A percentile compares a stretch with the other conserved stretches of the same genome.
phyloP scores from a whole-genome alignment of 2,888 invertebrate genomes.

The Leucoptera coffeella region DNA sequence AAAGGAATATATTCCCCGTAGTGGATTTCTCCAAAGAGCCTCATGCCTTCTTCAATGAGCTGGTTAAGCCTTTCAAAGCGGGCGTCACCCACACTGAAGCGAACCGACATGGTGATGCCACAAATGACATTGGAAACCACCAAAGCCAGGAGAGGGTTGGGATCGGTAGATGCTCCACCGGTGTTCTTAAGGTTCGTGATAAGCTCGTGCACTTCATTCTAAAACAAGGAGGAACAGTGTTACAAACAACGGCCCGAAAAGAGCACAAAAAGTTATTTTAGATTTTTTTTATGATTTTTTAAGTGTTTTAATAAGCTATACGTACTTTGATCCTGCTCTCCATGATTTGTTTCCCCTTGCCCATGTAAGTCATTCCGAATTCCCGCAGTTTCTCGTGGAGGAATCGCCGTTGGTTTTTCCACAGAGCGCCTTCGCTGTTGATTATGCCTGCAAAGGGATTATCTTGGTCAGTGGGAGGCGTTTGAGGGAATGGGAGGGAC shows the following conservation, averaged over 20 bases:
- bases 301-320: conserved; percentile 5
- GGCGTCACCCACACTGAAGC: conserved; percentile 72
- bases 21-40: conserved; percentile 75
- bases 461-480: too few species aligned
- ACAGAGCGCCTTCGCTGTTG: conserved; percentile 81
- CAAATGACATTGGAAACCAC: conserved; percentile 89
- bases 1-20: conserved; percentile 80
- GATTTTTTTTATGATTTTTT: background rate
- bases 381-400: conserved; percentile 77
- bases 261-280: background rate
- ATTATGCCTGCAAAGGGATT: conserved; percentile 69
- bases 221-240: conserved; percentile 10
- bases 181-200: conserved; percentile 58
- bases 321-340: conserved; percentile 78
- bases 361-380: conserved; percentile 85
- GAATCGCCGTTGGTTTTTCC: conserved; percentile 87
- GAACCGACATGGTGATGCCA: conserved; percentile 82
- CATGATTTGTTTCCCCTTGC: conserved; percentile 74
- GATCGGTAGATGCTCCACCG: conserved; percentile 64
- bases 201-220: conserved; percentile 73
- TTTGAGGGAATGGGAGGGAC: conserved; percentile 21
- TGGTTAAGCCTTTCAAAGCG: conserved; percentile 74
- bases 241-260: background rate
- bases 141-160: conserved; percentile 70
- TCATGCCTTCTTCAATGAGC: conserved; percentile 89